phyloP scores from a whole-genome alignment of 2,797 vertebrate genomes.

The Enteromius thamalakanensis region DNA sequence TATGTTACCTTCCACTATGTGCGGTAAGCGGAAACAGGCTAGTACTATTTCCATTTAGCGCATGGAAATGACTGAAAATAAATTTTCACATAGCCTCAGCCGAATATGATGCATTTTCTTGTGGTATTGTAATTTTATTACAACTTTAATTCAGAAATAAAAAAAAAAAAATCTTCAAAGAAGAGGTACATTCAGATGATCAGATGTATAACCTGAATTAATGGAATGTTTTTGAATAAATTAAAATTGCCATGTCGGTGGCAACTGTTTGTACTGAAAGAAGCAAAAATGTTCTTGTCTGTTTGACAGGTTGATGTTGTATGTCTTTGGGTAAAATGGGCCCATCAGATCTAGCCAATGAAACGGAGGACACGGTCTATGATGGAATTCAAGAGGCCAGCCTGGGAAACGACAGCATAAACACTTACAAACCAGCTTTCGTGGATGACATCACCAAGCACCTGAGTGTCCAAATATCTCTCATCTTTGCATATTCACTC shows the following conservation, averaged over 20 bases:
- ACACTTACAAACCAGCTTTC: conserved; percentile 74
- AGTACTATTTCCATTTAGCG: neutral
- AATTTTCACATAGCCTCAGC: neutral
- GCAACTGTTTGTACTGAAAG: neutral
- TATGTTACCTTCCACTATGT: neutral
- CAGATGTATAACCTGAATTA: neutral
- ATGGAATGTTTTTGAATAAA: neutral
- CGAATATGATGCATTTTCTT: neutral
- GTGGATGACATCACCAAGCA: conserved; percentile 89
- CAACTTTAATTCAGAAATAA: neutral
- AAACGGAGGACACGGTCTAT: conserved; percentile 70
- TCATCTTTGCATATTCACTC: conserved; percentile 87
- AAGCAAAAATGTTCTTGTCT: neutral
- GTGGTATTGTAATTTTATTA: neutral
- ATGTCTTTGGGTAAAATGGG: conserved; percentile 73
- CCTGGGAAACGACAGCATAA: conserved; percentile 69
- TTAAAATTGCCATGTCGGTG: neutral
- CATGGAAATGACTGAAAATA: neutral
- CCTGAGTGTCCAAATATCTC: conserved; percentile 83
- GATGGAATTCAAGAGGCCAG: conserved; percentile 47
- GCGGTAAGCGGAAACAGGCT: neutral
- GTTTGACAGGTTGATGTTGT: conserved; percentile 36
- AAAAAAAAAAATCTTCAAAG: too few relatives aligned
- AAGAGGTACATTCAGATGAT: neutral
- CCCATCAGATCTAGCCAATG: conserved; percentile 77